Evolutionary conservation across 2,113 vertebrate species (phyloP).

Genomic region (Platycercus adscitus): DNA sequence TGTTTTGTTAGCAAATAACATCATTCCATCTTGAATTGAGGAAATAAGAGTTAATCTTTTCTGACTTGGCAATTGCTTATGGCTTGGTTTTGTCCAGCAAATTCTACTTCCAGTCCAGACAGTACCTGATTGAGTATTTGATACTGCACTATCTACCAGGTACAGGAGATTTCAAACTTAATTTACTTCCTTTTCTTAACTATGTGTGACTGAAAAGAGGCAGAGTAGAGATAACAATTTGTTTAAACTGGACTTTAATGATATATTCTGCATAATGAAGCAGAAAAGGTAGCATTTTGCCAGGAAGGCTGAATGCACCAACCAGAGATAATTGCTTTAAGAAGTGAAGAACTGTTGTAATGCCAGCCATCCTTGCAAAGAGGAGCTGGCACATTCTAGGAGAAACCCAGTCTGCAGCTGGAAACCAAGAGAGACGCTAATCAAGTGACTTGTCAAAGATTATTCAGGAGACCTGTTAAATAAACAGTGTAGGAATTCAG

Average conservation of each 20-base stretch:
- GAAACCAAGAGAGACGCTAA: conserved; percentile 18
- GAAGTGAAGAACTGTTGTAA: background rate
- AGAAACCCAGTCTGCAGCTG: conserved; percentile 13
- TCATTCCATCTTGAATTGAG: background rate
- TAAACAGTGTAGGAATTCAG: background rate
- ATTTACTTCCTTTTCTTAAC: conserved; percentile 7
- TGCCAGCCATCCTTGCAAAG: background rate
- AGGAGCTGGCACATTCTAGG: background rate
- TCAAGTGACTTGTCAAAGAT: conserved; percentile 17
- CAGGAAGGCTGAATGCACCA: background rate
- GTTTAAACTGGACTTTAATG: conserved; percentile 22
- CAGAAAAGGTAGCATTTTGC: background rate
- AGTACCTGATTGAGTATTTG: background rate
- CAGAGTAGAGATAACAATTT: conserved; percentile 7
- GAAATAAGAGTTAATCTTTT: background rate
- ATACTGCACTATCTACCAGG: background rate
- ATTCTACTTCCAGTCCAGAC: background rate
- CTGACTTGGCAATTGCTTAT: background rate
- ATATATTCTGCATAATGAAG: background rate
- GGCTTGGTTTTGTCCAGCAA: background rate
- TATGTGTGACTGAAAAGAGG: conserved; percentile 13
- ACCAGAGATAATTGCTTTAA: background rate
- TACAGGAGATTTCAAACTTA: background rate
- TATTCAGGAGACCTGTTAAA: background rate
- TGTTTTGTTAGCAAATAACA: background rate